Conservation (phyloP, 2,888 invertebrate species). For the Lycocerus yunnanus region DNA sequence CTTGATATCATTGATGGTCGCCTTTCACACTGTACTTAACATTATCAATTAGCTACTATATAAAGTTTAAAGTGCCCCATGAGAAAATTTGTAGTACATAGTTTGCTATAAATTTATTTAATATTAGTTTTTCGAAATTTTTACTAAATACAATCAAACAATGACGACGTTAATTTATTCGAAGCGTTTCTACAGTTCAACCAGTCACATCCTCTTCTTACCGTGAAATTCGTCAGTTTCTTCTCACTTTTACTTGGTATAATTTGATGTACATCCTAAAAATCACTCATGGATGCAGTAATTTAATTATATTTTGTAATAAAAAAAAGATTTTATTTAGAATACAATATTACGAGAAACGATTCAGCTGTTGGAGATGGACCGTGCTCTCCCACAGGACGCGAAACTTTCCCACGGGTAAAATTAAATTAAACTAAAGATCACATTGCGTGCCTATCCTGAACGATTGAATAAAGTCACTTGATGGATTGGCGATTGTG, state of each 20-base stretch:
- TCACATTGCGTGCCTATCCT: constrained; percentile 28
- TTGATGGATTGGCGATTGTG: constrained; percentile 24
- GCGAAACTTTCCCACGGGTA: constrained; percentile 32
- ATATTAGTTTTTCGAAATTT: no score
- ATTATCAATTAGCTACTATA: constrained; percentile 16
- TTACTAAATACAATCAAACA: background rate
- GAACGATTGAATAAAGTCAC: constrained; percentile 18
- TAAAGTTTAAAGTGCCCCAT: background rate
- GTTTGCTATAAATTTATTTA: no score
- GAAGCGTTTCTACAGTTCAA: background rate
- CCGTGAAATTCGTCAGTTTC: constrained; percentile 9
- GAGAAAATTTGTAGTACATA: background rate
- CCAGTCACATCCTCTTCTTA: constrained; percentile 21
- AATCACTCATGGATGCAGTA: background rate
- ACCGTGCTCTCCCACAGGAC: constrained; percentile 24
- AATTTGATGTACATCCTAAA: constrained; percentile 17
- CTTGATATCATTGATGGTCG: constrained; percentile 17
- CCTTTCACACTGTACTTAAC: constrained; percentile 26
- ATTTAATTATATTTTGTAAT: background rate
- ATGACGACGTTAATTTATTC: background rate
- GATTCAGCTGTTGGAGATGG: constrained; percentile 6
- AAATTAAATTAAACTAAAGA: constrained; percentile 28
- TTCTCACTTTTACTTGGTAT: constrained; percentile 14
- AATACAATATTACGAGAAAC: background rate
- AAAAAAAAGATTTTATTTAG: background rate